Evolutionary conservation across 2,797 vertebrate species (phyloP), one percentile per base, ranked within the genome.

Genomic region (Tangara arthus): DNA sequence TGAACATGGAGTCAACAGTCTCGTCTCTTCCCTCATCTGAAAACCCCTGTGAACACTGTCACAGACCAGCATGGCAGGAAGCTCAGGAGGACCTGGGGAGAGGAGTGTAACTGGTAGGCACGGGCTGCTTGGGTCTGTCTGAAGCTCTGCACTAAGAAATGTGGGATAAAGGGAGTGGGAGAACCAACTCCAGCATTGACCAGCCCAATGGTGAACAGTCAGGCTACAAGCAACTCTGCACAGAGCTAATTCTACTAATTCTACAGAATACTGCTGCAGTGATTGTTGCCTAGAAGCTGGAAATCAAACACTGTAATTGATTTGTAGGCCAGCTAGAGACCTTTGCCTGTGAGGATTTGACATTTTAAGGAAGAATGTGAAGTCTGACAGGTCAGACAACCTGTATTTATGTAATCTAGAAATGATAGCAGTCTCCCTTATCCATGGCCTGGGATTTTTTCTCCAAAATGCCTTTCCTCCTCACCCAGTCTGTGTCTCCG

Each of bases 71-170:
- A 0, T 2, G 12, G 11, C 59, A 53, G 39, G 52, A 72, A 82
- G n/a, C 20, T 66, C 52, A 12, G 55, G 39, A 65, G 34, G 12
- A 53, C 26, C 26, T 41, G 34, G 14, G 19, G 5, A 76, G 37
- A 27, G 27, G 1, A 78, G 5, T 0, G 6, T 0, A 8, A 24
- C 15, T 1, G 0, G 15, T n/a, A 12, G 42, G 11, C 0, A 1
- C 55, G 41, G 60, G 8, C 27, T 52, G 26, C 56, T 87, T 70
- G 44, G 21, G 11, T 55, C 0, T 16, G 5, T 42, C 27, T 60
- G 34, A 46, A 41, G 41, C 23, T 44, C 65, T 17, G 23, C 50
- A 18, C 37, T 53, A 26, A 42, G 44, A 55, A 64, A 76, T 1
- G 1, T 24, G 22, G 19, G 24, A 71, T 28, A 44, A 83, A 59